phyloP scores from a whole-genome alignment of 2,113 vertebrate genomes.

The Aepyceros melampus region DNA sequence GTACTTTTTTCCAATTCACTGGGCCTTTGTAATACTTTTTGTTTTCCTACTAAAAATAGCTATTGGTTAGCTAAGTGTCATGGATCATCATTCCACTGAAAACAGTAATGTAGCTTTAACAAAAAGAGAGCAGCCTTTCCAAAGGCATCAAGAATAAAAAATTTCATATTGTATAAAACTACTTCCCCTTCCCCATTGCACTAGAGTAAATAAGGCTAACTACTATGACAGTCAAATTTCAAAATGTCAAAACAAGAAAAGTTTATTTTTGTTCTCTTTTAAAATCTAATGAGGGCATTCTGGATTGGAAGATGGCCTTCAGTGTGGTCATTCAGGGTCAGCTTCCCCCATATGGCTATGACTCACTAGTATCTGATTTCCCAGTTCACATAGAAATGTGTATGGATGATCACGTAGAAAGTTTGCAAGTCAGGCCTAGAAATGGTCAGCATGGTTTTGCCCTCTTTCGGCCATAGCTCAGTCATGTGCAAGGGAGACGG shows the following conservation, averaged over 20 bases:
- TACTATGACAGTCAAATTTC: not conserved
- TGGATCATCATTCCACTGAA: not conserved
- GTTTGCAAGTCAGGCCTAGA: not conserved
- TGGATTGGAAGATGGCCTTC: not conserved
- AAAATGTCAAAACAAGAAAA: not conserved
- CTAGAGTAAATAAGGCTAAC: not conserved
- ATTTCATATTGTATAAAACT: not conserved
- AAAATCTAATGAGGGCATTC: not conserved
- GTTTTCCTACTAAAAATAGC: constrained; percentile 9
- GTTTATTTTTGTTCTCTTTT: not conserved
- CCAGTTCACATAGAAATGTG: not conserved
- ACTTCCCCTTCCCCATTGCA: not conserved
- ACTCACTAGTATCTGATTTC: not conserved
- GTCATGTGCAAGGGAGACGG: not conserved
- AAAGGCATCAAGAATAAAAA: not conserved
- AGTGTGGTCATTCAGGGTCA: not conserved
- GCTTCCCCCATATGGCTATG: not conserved
- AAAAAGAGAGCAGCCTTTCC: constrained; percentile 13
- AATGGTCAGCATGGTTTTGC: not conserved
- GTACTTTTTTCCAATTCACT: not conserved
- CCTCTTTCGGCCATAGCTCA: not conserved
- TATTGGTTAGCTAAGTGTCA: not conserved
- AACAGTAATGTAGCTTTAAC: not conserved
- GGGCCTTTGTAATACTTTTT: not conserved
- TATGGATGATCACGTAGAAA: not conserved